These are phyloP conservation scores for Apteryx owenii DNA, from an alignment of 2,113 vertebrate species.

Conservation along the genomic window DNA sequence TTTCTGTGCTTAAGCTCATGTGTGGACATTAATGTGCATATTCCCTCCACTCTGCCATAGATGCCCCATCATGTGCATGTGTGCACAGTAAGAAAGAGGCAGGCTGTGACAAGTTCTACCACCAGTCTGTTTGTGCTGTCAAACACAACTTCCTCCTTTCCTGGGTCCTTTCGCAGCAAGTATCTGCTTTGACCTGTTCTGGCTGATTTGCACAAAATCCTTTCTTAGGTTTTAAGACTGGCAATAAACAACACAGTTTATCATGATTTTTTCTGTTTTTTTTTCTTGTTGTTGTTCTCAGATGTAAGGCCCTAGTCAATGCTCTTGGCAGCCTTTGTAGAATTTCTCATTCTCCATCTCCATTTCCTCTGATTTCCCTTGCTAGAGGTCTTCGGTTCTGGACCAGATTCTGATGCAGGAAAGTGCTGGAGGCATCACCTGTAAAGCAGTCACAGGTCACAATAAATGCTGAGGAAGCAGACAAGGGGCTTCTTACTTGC, in stretches of 20 bases:
- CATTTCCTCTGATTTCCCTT: not conserved
- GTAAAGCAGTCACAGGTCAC: not conserved
- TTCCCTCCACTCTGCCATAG: not conserved
- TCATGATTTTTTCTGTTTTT: not conserved
- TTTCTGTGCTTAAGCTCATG: not conserved
- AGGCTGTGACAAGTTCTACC: not conserved
- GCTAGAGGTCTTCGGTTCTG: not conserved
- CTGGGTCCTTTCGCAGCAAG: accelerated
- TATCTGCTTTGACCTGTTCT: not conserved
- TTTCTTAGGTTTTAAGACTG: not conserved
- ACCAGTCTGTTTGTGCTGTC: not conserved
- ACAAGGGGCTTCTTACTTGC: not conserved
- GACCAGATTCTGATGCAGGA: not conserved
- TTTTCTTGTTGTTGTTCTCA: not conserved
- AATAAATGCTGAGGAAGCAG: not conserved
- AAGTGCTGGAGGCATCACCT: not conserved
- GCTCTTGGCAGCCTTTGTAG: not conserved
- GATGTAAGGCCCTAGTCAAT: not conserved
- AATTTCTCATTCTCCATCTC: not conserved
- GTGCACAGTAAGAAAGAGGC: accelerated
- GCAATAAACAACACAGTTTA: not conserved
- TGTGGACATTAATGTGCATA: accelerated
- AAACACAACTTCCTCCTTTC: not conserved
- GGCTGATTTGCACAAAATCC: not conserved
- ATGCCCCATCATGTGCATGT: not conserved